Evolutionary conservation across 2,888 invertebrate species (phyloP), one percentile per base, ranked within the genome.

Genomic region (Itoplectis maculator): DNA sequence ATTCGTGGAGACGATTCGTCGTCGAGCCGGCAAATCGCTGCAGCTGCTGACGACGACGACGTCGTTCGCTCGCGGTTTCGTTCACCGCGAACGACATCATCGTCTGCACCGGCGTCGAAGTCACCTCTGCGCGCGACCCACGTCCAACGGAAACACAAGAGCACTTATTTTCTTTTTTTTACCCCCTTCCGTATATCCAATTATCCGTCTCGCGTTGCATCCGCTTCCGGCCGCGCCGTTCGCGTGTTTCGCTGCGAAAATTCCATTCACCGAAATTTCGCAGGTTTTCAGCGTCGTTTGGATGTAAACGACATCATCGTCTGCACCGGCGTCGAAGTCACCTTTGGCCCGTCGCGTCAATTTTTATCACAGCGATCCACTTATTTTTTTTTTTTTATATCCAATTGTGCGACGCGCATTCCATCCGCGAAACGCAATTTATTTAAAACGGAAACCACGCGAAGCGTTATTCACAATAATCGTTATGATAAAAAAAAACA

Each of bases 1-100:
- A 47, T 29, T 70, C 70, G 29, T 49, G 47, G 59, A 45, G 63
- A 76, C 35, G 68, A 59, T 49, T 82, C 78, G 74, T 79, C 84
- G 86, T 68, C 72, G 65, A 82, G 80, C 81, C 84, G 84, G 66
- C 82, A 81, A 82, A 85, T 75, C 81, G 83, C 84, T n/a, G n/a
- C n/a, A n/a, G n/a, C n/a, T n/a, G n/a, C n/a, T 87, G 87, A 83
- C 86, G 87, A 85, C 88, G 88, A 88, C 88, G 87, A 80, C 86
- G 86, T 77, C 79, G 79, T 45, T 68, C 76, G 63, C 51, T 63
- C 40, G 42, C 35, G 42, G 37, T 37, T 29, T 23, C n/a, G 61
- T 11, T 63, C 18, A 18, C 69, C 68, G 66, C 84, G 70, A 81
- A 79, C 79, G 79, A 84, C 85, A 85, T 85, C 85, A 85, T 85